Conservation (phyloP, 2,888 invertebrate genomes). For the Tachystola acroxantha region DNA sequence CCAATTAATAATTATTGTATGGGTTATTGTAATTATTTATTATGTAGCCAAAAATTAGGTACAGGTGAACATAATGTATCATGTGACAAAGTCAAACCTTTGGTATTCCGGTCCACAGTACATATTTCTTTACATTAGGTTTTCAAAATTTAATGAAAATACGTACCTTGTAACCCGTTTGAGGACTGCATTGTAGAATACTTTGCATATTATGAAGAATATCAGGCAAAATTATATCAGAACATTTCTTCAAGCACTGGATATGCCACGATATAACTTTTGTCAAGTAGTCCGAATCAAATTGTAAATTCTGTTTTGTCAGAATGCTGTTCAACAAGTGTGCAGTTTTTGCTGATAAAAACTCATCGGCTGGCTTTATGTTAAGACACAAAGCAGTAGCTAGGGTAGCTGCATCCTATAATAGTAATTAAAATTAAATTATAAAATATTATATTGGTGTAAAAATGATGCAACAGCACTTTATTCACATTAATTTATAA, state of each 20-base stretch:
- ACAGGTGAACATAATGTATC: too few species aligned
- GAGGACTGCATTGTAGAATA: constrained; percentile 44
- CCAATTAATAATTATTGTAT: too few species aligned
- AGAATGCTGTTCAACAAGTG: constrained; percentile 75
- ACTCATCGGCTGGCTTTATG: constrained; percentile 66
- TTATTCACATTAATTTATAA: too few species aligned
- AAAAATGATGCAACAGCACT: too few species aligned
- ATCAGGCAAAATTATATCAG: constrained; percentile 58
- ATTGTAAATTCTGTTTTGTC: constrained; percentile 71
- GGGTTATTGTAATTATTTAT: too few species aligned
- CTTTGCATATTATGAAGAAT: constrained; percentile 62
- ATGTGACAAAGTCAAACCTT: too few species aligned
- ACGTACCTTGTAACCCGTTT: constrained; percentile 44
- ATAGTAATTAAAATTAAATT: neutral
- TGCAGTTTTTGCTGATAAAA: constrained; percentile 77
- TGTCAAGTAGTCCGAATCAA: constrained; percentile 40
- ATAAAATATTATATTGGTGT: too few species aligned
- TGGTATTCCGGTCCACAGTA: too few species aligned
- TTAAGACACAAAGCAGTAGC: constrained; percentile 50
- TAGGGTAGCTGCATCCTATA: constrained; percentile 54
- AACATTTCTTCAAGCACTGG: constrained; percentile 55
- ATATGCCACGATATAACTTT: constrained; percentile 64
- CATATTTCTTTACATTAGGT: too few species aligned
- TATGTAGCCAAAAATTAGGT: too few species aligned
- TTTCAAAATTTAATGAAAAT: neutral